Evolutionary conservation across 2,888 invertebrate species (phyloP).

Genomic region (Formica aserva): DNA sequence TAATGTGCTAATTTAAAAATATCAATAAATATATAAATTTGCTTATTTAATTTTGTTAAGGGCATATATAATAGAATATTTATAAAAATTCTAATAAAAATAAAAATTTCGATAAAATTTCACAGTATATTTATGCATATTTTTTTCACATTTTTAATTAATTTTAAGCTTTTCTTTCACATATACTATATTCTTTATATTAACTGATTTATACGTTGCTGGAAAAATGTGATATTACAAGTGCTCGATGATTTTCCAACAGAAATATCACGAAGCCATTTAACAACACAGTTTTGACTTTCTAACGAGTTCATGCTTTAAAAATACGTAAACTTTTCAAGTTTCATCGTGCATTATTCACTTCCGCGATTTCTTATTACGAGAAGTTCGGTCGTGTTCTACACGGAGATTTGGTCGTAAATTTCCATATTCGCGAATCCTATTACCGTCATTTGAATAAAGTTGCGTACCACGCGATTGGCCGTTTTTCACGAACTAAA

Average conservation of each 20-base stretch:
- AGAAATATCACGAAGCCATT: constrained; percentile 20
- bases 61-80: background rate
- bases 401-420: constrained; percentile 33
- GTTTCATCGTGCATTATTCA: constrained; percentile 46
- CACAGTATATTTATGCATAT: background rate
- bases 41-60: background rate
- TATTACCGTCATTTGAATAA: constrained; percentile 44
- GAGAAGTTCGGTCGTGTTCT: constrained; percentile 39
- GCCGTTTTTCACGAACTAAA: background rate
- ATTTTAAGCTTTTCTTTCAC: background rate
- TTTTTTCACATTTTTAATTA: background rate
- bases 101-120: constrained; percentile 1
- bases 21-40: constrained; percentile 1
- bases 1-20: background rate
- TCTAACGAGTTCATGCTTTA: constrained; percentile 27
- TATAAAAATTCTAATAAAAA: background rate
- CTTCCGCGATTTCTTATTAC: constrained; percentile 50
- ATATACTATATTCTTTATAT: background rate
- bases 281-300: constrained; percentile 39
- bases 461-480: constrained; percentile 33
- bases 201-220: background rate
- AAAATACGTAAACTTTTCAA: constrained; percentile 40
- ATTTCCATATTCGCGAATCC: constrained; percentile 43
- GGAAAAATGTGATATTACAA: background rate
- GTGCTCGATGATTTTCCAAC: constrained; percentile 2